Percentiles rank a stretch among this genome's conserved stretches.
Evolutionary conservation across 2,113 vertebrate species (phyloP).

Genomic region (Rhinolophus sinicus): DNA sequence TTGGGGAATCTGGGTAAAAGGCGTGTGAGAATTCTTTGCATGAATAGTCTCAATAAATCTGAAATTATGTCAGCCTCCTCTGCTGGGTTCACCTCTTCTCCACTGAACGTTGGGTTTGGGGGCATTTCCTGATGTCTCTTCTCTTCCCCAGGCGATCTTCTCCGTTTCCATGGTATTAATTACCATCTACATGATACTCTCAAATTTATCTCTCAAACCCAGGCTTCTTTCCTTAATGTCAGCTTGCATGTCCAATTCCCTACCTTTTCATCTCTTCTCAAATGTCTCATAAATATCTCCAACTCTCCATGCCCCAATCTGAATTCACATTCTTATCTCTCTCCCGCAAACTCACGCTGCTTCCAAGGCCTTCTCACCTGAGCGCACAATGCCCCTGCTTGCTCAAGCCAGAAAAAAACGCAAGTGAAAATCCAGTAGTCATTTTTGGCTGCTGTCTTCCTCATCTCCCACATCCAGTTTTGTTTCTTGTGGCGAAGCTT

Average conservation of each 20-base stretch:
- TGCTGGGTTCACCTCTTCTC: not conserved
- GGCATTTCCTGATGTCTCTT: not conserved
- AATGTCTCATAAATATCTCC: not conserved
- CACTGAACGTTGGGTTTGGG: not conserved
- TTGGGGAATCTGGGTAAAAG: not conserved
- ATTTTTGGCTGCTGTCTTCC: not conserved
- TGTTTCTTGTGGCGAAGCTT: slow-evolving; percentile 15
- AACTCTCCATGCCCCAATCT: not conserved
- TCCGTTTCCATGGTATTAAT: not conserved
- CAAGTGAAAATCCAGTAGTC: not conserved
- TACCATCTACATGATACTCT: not conserved
- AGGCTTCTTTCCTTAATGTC: not conserved
- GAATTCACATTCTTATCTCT: not conserved
- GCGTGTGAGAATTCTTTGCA: not conserved
- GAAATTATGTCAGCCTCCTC: not conserved
- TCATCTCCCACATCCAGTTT: not conserved
- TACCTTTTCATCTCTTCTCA: not conserved
- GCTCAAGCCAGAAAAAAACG: not conserved
- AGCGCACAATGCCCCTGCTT: not conserved
- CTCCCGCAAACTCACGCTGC: not conserved
- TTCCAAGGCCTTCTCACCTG: not conserved
- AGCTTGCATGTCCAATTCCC: not conserved
- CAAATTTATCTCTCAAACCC: not conserved
- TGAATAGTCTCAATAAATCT: not conserved
- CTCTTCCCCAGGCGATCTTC: not conserved